phyloP scores from a whole-genome alignment of 2,113 vertebrate genomes.

The Oncorhynchus keta region DNA sequence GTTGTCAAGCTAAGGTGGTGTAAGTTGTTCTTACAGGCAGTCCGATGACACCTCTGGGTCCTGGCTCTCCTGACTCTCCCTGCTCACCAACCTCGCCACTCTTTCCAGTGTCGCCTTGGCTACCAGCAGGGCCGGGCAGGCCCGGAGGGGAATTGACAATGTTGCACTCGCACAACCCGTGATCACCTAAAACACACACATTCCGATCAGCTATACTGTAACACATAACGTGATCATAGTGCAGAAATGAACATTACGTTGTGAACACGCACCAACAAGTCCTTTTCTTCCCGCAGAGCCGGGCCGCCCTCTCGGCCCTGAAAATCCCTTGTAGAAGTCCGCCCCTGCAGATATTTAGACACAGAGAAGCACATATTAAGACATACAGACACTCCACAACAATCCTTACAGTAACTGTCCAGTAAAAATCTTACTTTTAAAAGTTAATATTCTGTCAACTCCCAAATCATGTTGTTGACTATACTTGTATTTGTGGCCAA shows the following conservation, averaged over 20 bases:
- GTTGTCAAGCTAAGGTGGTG: background rate
- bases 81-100: conserved; percentile 75
- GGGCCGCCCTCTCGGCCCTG: conserved; percentile 53
- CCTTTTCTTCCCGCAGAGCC: conserved; percentile 67
- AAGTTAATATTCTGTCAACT: too few species aligned
- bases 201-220: conserved; percentile 1
- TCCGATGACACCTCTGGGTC: conserved; percentile 71
- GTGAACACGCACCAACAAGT: conserved; percentile 56
- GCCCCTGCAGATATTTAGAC: conserved; percentile 56
- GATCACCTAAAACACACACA: conserved; percentile 59
- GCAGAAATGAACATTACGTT: background rate
- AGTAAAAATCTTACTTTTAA: too few species aligned
- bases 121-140: conserved; percentile 63
- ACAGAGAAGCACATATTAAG: conserved; percentile 22
- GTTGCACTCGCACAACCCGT: conserved; percentile 67
- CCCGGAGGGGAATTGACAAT: conserved; percentile 34
- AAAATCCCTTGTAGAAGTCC: conserved; percentile 55
- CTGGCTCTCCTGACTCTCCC: conserved; percentile 79
- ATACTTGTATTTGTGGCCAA: too few species aligned
- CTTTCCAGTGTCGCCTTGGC: conserved; percentile 76
- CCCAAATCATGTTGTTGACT: too few species aligned
- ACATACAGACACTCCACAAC: background rate
- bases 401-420: too few species aligned
- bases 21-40: conserved; percentile 54
- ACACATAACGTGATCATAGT: background rate